phyloP scores from a whole-genome alignment of 2,113 vertebrate species.

The Chlamydotis undulata region DNA sequence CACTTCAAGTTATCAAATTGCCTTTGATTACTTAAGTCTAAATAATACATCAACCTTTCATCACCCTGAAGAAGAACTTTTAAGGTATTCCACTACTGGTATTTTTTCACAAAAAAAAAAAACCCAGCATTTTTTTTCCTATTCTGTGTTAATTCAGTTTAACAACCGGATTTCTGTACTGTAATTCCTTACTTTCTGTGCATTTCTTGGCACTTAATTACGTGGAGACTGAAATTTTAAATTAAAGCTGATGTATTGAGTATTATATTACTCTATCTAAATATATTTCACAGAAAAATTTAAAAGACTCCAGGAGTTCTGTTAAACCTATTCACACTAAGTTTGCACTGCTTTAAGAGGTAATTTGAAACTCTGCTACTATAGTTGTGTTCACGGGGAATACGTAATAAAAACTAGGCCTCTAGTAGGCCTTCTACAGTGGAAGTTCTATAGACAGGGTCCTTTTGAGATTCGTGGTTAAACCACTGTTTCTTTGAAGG shows the following conservation, averaged over 20 bases:
- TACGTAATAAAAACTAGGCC: background rate
- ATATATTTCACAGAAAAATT: background rate
- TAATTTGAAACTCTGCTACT: background rate
- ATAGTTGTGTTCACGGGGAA: background rate
- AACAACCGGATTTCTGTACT: background rate
- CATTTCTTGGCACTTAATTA: background rate
- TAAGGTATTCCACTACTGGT: slow-evolving; percentile 26
- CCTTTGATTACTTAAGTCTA: slow-evolving; percentile 67
- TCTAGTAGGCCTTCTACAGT: background rate
- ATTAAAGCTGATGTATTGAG: background rate
- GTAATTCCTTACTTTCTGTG: background rate
- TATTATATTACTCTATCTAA: background rate
- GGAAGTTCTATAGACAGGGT: background rate
- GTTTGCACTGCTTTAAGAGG: background rate
- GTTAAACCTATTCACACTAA: background rate
- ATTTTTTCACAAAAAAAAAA: background rate
- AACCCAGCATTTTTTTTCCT: background rate
- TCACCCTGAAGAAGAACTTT: slow-evolving; percentile 23
- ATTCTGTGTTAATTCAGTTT: background rate
- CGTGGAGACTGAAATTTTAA: background rate
- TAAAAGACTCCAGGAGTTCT: background rate
- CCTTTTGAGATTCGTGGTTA: background rate
- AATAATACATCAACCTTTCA: slow-evolving; percentile 63
- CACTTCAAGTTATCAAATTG: slow-evolving; percentile 66
- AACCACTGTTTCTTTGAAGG: background rate